Percentiles rank a stretch among this genome's conserved stretches.
These are phyloP conservation scores for Silvanus unidentatus DNA, from an alignment of 2,888 invertebrate genomes.

Conservation along the genomic window DNA sequence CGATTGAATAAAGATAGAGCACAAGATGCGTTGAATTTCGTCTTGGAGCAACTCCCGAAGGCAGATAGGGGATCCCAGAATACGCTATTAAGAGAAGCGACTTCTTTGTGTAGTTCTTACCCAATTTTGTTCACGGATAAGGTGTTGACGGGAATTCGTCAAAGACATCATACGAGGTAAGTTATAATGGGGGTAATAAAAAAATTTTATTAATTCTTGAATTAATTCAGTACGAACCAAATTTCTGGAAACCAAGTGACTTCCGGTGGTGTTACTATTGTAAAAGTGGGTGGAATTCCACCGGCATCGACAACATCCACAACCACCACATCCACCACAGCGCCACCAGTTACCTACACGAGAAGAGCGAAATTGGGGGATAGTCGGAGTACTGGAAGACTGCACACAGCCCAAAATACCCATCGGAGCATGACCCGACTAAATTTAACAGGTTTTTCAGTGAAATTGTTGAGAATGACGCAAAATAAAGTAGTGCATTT, in stretches of 20 bases:
- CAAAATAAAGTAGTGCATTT: slow-evolving; percentile 27
- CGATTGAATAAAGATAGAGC: slow-evolving; percentile 69
- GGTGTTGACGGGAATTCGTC: slow-evolving; percentile 67
- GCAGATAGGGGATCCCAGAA: slow-evolving; percentile 70
- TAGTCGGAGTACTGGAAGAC: slow-evolving; percentile 67
- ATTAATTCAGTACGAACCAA: slow-evolving; percentile 38
- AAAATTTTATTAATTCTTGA: background rate
- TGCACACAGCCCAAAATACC: slow-evolving; percentile 65
- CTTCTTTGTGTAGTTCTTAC: slow-evolving; percentile 72
- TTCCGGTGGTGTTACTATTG: slow-evolving; percentile 72
- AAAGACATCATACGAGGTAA: slow-evolving; percentile 52
- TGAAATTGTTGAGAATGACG: too few relatives aligned
- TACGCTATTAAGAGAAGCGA: slow-evolving; percentile 72
- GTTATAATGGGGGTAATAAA: background rate
- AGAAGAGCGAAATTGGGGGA: slow-evolving; percentile 64
- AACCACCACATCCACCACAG: slow-evolving; percentile 24
- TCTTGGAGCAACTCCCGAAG: slow-evolving; percentile 66
- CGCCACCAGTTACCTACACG: slow-evolving; percentile 49
- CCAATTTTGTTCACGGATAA: slow-evolving; percentile 76
- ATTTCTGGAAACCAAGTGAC: slow-evolving; percentile 53
- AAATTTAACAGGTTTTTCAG: slow-evolving; percentile 66
- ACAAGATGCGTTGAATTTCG: slow-evolving; percentile 74
- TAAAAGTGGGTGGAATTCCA: slow-evolving; percentile 57
- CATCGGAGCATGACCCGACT: slow-evolving; percentile 75
- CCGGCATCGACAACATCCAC: slow-evolving; percentile 20